Evolutionary conservation across 1,140 invertebrate species (phyloP).

Genomic region (Lasaia peninsularis): DNA sequence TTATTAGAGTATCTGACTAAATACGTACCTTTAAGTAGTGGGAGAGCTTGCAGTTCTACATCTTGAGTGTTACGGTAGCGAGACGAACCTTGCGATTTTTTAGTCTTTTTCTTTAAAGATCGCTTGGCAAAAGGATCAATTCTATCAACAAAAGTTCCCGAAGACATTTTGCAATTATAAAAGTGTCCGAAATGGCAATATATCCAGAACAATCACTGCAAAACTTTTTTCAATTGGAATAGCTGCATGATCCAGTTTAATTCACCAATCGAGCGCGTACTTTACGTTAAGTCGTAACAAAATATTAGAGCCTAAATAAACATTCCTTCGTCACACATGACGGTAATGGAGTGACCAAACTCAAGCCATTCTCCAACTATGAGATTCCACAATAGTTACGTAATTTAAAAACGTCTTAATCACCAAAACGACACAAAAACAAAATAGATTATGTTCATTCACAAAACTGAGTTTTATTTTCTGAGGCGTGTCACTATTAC

Average conservation of each 20-base stretch:
- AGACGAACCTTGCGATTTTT: constrained; percentile 94
- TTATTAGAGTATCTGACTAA: neutral
- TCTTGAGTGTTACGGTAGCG: constrained; percentile 93
- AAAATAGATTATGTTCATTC: constrained; percentile 69
- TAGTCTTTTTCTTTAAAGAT: constrained; percentile 94
- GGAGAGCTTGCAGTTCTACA: constrained; percentile 91
- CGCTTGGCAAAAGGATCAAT: constrained; percentile 96
- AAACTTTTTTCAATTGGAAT: constrained; percentile 65
- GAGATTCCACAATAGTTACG: constrained; percentile 75
- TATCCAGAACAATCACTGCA: constrained; percentile 67
- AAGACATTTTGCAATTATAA: constrained; percentile 83
- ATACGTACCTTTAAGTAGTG: constrained; percentile 89
- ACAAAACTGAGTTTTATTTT: constrained; percentile 72
- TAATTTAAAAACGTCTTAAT: constrained; percentile 71
- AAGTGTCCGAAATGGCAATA: constrained; percentile 71
- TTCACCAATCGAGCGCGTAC: constrained; percentile 66
- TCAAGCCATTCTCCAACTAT: constrained; percentile 75
- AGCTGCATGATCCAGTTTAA: constrained; percentile 71
- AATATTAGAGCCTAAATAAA: constrained; percentile 75
- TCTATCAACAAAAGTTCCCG: constrained; percentile 93
- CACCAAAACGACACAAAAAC: constrained; percentile 72
- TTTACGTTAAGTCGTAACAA: constrained; percentile 67
- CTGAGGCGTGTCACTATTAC: constrained; percentile 76
- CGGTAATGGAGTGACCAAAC: constrained; percentile 73
- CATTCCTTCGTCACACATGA: constrained; percentile 76